These are phyloP conservation scores for Saccostrea cuccullata DNA, from an alignment of 1,140 invertebrate species.

Conservation along the genomic window DNA sequence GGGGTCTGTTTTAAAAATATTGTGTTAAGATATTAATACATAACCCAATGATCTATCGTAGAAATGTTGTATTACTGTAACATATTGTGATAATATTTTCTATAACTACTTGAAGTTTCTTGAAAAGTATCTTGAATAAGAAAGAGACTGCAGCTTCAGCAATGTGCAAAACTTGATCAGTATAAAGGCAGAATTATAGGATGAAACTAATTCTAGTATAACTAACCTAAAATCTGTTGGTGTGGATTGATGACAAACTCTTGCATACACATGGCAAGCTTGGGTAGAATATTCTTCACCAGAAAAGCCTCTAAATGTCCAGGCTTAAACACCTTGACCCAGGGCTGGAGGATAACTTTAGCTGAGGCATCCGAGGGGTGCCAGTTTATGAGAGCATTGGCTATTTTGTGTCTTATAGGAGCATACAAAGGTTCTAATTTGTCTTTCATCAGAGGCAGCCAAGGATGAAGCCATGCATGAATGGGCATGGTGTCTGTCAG, in stretches of 20 bases:
- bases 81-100: neutral
- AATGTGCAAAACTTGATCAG: no score
- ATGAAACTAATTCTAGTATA: neutral
- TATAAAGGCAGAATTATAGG: no score
- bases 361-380: constrained; percentile 92
- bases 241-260: constrained; percentile 92
- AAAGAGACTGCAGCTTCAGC: no score
- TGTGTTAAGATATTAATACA: no score
- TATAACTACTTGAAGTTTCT: neutral
- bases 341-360: constrained; percentile 93
- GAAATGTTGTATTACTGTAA: neutral
- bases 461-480: constrained; percentile 97
- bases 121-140: no score
- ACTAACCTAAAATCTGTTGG: constrained; percentile 86
- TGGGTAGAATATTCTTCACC: constrained; percentile 93
- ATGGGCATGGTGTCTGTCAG: constrained; percentile 94
- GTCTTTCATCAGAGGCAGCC: constrained; percentile 88
- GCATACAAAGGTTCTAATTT: constrained; percentile 92
- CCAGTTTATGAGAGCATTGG: constrained; percentile 92
- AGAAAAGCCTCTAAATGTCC: constrained; percentile 91
- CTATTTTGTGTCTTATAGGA: constrained; percentile 91
- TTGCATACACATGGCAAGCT: constrained; percentile 80
- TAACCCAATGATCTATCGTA: neutral
- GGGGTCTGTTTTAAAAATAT: no score
- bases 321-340: constrained; percentile 91